A percentile compares a stretch with the other conserved stretches of the same genome.
Evolutionary conservation across 2,888 invertebrate species (phyloP).

Genomic region (Ditula angustiorana): DNA sequence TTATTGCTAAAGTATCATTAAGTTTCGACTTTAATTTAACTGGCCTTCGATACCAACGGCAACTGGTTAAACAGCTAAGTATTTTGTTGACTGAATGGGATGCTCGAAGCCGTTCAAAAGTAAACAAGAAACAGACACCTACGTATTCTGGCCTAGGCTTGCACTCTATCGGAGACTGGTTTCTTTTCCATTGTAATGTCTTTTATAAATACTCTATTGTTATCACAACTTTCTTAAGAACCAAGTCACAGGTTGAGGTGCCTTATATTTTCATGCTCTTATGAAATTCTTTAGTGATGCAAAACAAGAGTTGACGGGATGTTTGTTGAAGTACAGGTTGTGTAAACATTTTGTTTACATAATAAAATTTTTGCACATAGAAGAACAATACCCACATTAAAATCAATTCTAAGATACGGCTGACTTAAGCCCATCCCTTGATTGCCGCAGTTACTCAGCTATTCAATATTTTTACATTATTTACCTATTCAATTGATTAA

Average conservation of each 20-base stretch:
- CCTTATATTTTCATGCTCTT: neutral
- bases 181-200: conserved; percentile 31
- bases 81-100: conserved; percentile 50
- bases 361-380: neutral
- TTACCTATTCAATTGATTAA: no score
- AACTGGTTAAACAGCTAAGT: conserved; percentile 63
- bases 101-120: conserved; percentile 59
- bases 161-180: conserved; percentile 16
- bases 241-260: neutral
- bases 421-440: no score
- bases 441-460: no score
- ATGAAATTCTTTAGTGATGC: neutral
- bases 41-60: conserved; percentile 33
- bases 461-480: no score
- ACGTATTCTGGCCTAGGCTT: conserved; percentile 17
- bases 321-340: neutral
- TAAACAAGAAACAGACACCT: conserved; percentile 50
- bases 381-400: no score
- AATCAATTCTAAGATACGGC: no score
- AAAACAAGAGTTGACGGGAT: neutral
- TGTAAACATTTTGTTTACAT: neutral
- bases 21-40: neutral
- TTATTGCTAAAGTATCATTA: neutral
- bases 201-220: conserved; percentile 26
- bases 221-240: conserved; percentile 19